Conservation (phyloP, 30 jellyfish, hydroid and myxozoan species). For the Hydra vulgaris region DNA sequence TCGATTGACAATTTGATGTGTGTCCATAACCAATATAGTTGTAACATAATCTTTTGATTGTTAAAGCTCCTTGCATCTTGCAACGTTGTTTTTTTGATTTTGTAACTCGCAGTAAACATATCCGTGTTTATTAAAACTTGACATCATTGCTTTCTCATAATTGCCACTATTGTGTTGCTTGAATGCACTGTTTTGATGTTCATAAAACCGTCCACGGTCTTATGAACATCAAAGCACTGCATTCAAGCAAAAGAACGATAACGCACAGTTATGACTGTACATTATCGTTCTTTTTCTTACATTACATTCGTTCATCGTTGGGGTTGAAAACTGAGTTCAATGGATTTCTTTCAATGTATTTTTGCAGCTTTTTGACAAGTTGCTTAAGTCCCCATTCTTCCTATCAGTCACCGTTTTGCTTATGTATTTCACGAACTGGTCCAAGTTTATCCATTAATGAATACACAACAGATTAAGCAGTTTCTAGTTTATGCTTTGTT, state of each 20-base stretch:
- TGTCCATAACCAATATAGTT: constrained; percentile 34
- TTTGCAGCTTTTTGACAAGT: constrained; percentile 38
- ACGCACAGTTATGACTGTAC: constrained; percentile 15
- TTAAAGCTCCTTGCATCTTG: constrained; percentile 37
- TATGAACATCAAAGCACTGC: background rate
- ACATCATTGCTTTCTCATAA: constrained; percentile 26
- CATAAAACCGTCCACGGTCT: background rate
- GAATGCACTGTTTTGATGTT: background rate
- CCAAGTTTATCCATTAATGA: constrained; percentile 45
- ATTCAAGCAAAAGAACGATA: no score
- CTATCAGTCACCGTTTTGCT: constrained; percentile 36
- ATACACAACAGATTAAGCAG: constrained; percentile 33
- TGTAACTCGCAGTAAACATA: constrained; percentile 34
- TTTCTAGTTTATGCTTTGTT: constrained; percentile 32
- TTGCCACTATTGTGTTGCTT: constrained; percentile 32
- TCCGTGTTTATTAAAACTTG: constrained; percentile 28
- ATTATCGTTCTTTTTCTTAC: background rate
- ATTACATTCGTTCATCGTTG: background rate
- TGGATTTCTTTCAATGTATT: constrained; percentile 47
- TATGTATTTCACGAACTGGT: constrained; percentile 37
- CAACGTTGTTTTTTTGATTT: constrained; percentile 34
- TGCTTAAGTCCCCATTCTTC: constrained; percentile 42
- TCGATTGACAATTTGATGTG: no score
- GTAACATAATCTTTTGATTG: constrained; percentile 28
- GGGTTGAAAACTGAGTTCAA: constrained; percentile 20